Evolutionary conservation across 2,797 vertebrate species (phyloP), one percentile per base, ranked within the genome.

Genomic region (Cetoscarus ocellatus): DNA sequence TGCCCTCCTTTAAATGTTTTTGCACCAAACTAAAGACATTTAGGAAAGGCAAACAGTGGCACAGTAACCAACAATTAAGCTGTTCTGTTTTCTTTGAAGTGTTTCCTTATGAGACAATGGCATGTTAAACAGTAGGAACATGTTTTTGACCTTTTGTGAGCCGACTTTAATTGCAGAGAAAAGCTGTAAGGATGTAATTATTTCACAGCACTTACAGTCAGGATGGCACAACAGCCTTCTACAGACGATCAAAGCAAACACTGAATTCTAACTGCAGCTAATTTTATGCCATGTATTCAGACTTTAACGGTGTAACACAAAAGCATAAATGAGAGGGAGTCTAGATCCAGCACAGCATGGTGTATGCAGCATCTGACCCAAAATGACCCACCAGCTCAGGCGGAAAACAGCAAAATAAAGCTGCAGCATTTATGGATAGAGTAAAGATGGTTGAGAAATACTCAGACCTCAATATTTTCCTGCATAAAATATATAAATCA

Each of bases 81-180:
- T 51, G 54, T 58, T 64, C 43, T 38, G 73, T 79, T 43, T 34
- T 55, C 44, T 86, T 75, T 75, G 65, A 84, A 80, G 55, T 40
- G 35, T 75, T 84, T 84, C 18, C 44, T 70, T 40, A 3, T 12
- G 27, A 51, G 51, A 78, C 66, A 63, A 62, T 27, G 38, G 67
- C 17, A 18, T 64, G 63, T 72, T 82, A 68, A 8, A 48, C 47
- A 42, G 61, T 44, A 40, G 57, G 62, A 81, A 73, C 53, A 44
- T 52, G 34, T 58, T 60, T 49, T n/a, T 59, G 62, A 66, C 40
- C 47, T 72, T 73, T 75, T 58, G 43, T 49, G 62, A 66, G 42
- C 10, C 6, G 61, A 12, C 40, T n/a, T 67, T 68, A 66, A 75
- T 48, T 75, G 59, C 57, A 55, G 56, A 63, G 50, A 67, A 59